Evolutionary conservation across 2,113 vertebrate genomes (phyloP).

Genomic region (Oreocharis arfaki): DNA sequence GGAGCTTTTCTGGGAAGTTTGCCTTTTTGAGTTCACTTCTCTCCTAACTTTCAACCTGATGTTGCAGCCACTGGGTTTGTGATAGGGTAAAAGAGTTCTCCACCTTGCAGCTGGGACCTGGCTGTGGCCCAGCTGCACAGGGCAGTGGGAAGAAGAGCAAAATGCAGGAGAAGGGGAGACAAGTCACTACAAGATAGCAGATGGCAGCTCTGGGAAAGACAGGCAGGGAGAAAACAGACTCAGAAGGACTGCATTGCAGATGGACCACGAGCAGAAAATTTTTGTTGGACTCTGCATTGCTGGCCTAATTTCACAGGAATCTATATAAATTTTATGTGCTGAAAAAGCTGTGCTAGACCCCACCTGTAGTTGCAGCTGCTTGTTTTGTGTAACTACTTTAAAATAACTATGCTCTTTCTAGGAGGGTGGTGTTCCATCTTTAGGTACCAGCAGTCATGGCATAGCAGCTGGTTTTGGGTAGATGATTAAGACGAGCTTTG

Average conservation of each 20-base stretch:
- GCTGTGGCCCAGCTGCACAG: fast-evolving
- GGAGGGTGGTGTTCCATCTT: not conserved
- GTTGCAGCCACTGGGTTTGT: not conserved
- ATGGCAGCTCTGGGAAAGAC: not conserved
- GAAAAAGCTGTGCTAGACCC: not conserved
- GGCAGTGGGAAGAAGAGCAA: not conserved
- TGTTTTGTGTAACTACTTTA: not conserved
- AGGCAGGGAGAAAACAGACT: not conserved
- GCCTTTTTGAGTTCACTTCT: not conserved
- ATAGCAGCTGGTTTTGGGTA: not conserved
- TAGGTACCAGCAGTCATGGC: not conserved
- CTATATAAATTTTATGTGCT: not conserved
- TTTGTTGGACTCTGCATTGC: not conserved
- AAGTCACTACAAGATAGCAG: not conserved
- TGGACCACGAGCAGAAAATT: not conserved
- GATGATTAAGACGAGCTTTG: not conserved
- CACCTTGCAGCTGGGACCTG: not conserved
- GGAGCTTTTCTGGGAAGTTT: not conserved
- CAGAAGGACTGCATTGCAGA: not conserved
- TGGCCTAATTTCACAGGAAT: not conserved
- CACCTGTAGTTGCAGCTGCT: not conserved
- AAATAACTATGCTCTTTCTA: not conserved
- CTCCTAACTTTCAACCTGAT: not conserved
- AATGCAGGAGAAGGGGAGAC: not conserved
- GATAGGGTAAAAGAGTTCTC: not conserved